Base-by-base conservation (phyloP, 2,113 vertebrate genomes). In the Orientallactaga bullata region DNA sequence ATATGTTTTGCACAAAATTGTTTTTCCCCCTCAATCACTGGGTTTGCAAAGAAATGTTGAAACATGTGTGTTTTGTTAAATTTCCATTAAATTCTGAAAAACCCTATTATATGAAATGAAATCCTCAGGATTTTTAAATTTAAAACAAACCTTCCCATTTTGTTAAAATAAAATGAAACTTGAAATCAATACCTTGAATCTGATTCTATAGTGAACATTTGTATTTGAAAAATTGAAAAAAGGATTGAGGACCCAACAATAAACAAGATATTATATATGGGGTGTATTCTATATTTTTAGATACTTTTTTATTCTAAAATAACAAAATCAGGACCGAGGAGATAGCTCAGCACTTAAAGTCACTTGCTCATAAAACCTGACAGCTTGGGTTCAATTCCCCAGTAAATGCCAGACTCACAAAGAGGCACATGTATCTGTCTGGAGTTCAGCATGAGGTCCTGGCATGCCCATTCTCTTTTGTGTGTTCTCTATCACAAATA, bases 51-150 rank as follows among this genome's bases (percentile, higher is more conserved):
- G 68, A 78, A 89, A 90, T 42, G 15, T 32, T 21, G 26, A 42
- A 7, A 47, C 95, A 95, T 60, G 63, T 93, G 95, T 35, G 17
- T 84, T 77, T 92, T 24, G 90, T 96, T 93, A 96, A 89, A 71
- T 93, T 72, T 21, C 90, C 72, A 18, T 80, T 32, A 79, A 80
- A 81, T 35, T 37, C 78, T 88, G 89, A 84, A 93, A 92, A 95
- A 60, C 2, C 69, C 74, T 82, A 79, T 95, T 83, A 17, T 77
- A 65, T 93, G 89, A 81, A 95, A 71, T 39, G 63, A 93, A 90
- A 91, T 42, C 73, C 63, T 91, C 61, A 78, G 90, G 81, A 84
- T 84, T 90, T 79, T 66, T 63, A 6, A 6, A 82, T 90, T 77
- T 84, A 35, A 94, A 82, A 60, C 81, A 79, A 76, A 82, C 66